Conservation (phyloP, 2,797 vertebrate genomes). For the Nyctibius grandis region DNA sequence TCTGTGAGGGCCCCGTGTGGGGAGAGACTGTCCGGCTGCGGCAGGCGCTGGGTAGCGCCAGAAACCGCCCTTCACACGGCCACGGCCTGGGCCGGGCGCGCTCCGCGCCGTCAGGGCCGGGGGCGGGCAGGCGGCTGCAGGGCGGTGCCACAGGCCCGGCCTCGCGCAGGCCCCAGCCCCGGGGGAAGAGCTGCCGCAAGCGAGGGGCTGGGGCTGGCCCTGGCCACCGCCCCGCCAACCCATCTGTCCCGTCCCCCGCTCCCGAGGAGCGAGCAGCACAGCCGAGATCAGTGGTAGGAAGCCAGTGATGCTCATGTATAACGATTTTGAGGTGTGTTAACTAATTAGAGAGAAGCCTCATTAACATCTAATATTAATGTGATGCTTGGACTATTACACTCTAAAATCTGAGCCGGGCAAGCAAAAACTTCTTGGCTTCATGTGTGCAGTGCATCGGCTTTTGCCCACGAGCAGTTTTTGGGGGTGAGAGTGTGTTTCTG, state of each 20-base stretch:
- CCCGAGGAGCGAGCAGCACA: fast-evolving
- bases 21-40: fast-evolving
- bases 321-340: neutral
- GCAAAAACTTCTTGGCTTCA: neutral
- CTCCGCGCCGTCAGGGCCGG: too few species aligned
- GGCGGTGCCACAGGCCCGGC: too few species aligned
- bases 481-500: fast-evolving
- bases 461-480: neutral
- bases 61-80: fast-evolving
- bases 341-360: neutral
- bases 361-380: neutral
- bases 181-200: fast-evolving
- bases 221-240: fast-evolving
- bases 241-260: fast-evolving
- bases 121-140: too few species aligned
- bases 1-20: neutral
- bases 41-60: fast-evolving
- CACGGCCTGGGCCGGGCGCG: too few species aligned
- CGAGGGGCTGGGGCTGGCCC: too few species aligned
- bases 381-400: neutral
- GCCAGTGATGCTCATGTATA: too few species aligned
- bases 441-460: neutral
- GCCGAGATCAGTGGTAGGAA: neutral
- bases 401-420: neutral
- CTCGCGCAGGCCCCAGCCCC: too few species aligned